Evolutionary conservation across 1,140 invertebrate genomes (phyloP).

Genomic region (Cotesia vestalis): DNA sequence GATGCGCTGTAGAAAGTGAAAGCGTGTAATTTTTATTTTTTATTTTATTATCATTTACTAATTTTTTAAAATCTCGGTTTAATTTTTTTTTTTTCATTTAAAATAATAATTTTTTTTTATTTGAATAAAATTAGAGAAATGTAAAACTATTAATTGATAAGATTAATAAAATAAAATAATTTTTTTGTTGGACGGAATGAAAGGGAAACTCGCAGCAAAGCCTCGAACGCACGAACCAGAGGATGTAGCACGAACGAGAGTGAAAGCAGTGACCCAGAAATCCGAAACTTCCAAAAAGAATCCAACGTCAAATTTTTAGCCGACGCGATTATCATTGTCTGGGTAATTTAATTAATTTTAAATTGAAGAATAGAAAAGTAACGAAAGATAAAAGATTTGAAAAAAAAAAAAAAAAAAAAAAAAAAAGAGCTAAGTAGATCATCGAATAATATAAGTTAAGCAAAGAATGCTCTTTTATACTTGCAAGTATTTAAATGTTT

Average conservation of each 20-base stretch:
- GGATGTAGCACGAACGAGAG: conserved; percentile 49
- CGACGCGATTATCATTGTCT: no score
- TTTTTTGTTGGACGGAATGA: conserved; percentile 17
- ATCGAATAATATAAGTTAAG: background rate
- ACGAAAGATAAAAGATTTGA: no score
- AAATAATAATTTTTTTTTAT: no score
- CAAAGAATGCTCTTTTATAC: background rate
- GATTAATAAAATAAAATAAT: conserved; percentile 14
- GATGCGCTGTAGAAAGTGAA: conserved; percentile 1
- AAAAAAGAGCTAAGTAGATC: background rate
- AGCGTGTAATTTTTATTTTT: background rate
- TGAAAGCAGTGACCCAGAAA: conserved; percentile 56
- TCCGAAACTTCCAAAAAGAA: conserved; percentile 45
- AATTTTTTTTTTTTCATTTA: no score
- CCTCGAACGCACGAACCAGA: conserved; percentile 34
- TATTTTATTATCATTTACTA: background rate
- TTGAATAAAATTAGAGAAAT: no score
- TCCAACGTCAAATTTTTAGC: no score
- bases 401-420: no score
- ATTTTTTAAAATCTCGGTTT: background rate
- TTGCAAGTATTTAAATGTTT: conserved; percentile 25
- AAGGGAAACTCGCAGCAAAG: conserved; percentile 34
- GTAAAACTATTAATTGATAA: no score
- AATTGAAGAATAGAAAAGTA: no score
- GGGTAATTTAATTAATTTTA: no score